Evolutionary conservation across 2,113 vertebrate species (phyloP), one percentile per base, ranked within the genome.

Genomic region (Amphiprion ocellaris): DNA sequence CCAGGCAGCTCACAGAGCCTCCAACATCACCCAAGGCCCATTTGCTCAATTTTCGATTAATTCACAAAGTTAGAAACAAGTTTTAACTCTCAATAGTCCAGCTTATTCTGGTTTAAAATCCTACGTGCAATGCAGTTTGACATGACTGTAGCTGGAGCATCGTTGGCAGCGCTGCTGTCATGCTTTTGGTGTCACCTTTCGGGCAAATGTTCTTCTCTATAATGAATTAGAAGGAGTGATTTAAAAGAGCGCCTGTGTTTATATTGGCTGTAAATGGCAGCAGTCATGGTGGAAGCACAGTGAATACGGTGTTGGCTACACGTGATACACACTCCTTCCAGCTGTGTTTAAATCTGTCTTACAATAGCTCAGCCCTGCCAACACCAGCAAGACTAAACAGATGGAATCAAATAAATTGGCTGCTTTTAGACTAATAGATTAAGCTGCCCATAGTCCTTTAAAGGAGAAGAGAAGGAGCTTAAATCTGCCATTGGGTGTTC

Each of bases 341-440:
- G 92, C 90, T 94, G 92, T 91, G 90, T 92, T 93, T 91, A 92
- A 95, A 94, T 94, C 87, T 93, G 92, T 89, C 89, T 89, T 77
- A 86, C 86, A 88, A 89, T 92, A 92, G 86, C 87, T 88, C 79
- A 55, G 74, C 69, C 61, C 77, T 87, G 89, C 92, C 92, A 93
- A 67, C 82, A 77, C 12, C 75, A 87, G 88, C 91, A 90, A 90
- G 83, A 78, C 92, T 79, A 92, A 94, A 90, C 94, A 93, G 94
- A 95, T 94, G 91, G 93, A 95, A 90, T 92, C 88, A 91, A 91
- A 94, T 93, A 92, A 92, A 94, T 92, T 94, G 93, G 92, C 92
- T 85, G 87, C 91, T 91, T 93, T 94, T 94, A 92, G 83, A 92
- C 93, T 89, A 93, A 94, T 94, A 93, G 93, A 95, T 94, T 93